phyloP scores from a whole-genome alignment of 2,113 vertebrate species.

The Lagopus leucura region DNA sequence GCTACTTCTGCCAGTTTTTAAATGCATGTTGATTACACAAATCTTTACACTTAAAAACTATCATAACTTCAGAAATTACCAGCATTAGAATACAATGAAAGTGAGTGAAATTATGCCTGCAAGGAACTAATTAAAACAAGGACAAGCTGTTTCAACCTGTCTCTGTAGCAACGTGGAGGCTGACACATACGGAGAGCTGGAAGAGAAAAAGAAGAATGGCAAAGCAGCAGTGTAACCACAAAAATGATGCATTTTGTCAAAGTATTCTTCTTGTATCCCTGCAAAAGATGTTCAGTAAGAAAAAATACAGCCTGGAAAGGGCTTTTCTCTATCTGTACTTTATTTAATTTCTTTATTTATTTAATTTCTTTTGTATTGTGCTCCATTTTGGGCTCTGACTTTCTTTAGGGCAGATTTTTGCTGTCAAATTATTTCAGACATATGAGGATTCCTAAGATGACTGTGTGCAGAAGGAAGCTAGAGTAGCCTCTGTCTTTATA shows the following conservation, averaged over 20 bases:
- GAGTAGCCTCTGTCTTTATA: background rate
- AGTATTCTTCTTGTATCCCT: background rate
- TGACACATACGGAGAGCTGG: background rate
- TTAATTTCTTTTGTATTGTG: background rate
- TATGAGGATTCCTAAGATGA: background rate
- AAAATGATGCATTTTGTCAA: background rate
- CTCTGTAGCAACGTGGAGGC: background rate
- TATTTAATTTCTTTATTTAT: background rate
- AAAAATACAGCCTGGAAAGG: background rate
- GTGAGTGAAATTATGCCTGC: background rate
- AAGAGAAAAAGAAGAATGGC: background rate
- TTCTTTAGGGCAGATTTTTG: background rate
- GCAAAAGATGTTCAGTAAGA: background rate
- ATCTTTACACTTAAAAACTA: background rate
- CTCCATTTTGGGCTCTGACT: fast-evolving
- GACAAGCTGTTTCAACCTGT: background rate
- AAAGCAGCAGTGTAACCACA: background rate
- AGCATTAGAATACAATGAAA: background rate
- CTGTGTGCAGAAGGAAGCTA: background rate
- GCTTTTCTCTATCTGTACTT: background rate
- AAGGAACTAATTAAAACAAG: background rate
- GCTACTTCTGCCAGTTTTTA: background rate
- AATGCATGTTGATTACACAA: background rate
- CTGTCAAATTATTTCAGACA: background rate
- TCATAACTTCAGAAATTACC: background rate